Conservation (phyloP, 2,888 invertebrate genomes). For the Morpho helenor region DNA sequence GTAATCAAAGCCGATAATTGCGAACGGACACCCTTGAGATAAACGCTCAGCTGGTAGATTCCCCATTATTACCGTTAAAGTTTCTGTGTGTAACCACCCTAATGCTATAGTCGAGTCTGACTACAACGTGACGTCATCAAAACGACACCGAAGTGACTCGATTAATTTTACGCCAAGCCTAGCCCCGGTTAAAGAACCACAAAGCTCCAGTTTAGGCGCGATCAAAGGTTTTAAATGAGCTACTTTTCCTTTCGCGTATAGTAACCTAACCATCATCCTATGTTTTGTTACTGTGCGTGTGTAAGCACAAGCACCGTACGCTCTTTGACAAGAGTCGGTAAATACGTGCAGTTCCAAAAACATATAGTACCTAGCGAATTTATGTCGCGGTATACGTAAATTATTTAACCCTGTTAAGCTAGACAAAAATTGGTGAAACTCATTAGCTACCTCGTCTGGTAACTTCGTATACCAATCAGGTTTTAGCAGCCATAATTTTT, state of each 20-base stretch:
- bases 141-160: constrained; percentile 10
- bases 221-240: too few species aligned
- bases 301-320: constrained; percentile 23
- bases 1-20: too few species aligned
- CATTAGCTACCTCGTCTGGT: too few species aligned
- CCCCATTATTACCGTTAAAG: too few species aligned
- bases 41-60: too few species aligned
- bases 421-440: neutral
- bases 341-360: constrained; percentile 19
- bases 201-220: too few species aligned
- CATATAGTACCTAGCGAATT: neutral
- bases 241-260: constrained; percentile 17
- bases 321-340: constrained; percentile 15
- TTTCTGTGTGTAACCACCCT: too few species aligned
- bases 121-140: constrained; percentile 17
- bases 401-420: neutral
- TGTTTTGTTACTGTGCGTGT: constrained; percentile 6
- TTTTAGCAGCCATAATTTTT: too few species aligned
- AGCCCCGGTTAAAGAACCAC: constrained; percentile 11
- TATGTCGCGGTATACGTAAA: neutral
- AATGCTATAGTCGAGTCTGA: constrained; percentile 11
- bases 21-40: too few species aligned
- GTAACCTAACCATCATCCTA: constrained; percentile 6
- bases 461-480: too few species aligned
- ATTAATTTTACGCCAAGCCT: constrained; percentile 14